phyloP scores from a whole-genome alignment of 2,888 invertebrate genomes.

The Vesta saturnalis region DNA sequence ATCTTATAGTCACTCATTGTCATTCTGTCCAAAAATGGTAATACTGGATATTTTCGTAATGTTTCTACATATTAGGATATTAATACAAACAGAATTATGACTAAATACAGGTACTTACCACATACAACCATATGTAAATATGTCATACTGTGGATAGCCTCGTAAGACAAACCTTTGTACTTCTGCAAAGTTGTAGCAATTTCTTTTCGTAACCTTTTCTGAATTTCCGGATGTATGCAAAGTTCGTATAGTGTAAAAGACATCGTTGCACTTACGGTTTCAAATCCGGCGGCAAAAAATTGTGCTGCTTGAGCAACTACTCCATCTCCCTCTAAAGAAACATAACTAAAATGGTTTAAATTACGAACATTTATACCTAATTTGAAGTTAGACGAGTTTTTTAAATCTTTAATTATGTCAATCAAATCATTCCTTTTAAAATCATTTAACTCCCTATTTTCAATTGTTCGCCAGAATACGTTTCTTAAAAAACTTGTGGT shows the following conservation, averaged over 20 bases:
- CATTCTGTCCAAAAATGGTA: constrained; percentile 52
- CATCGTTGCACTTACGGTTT: constrained; percentile 69
- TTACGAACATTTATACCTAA: constrained; percentile 26
- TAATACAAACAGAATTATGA: neutral
- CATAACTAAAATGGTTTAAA: constrained; percentile 33
- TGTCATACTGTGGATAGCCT: constrained; percentile 64
- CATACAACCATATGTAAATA: constrained; percentile 69
- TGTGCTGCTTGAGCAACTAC: constrained; percentile 69
- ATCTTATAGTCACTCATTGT: constrained; percentile 51
- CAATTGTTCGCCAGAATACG: constrained; percentile 52
- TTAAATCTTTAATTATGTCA: constrained; percentile 45
- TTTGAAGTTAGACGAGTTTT: constrained; percentile 22
- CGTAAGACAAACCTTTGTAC: constrained; percentile 63
- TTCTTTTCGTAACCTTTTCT: constrained; percentile 65
- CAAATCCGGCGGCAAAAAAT: constrained; percentile 71
- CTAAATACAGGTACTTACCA: constrained; percentile 55
- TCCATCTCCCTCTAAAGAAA: constrained; percentile 64
- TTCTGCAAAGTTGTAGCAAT: constrained; percentile 59
- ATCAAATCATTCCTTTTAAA: constrained; percentile 54
- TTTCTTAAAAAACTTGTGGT: constrained; percentile 49
- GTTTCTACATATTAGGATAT: constrained; percentile 58
- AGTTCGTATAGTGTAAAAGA: constrained; percentile 68
- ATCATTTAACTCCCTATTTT: constrained; percentile 44
- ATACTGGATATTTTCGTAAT: constrained; percentile 59
- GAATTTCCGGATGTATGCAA: constrained; percentile 65